These are phyloP conservation scores for Crossaster papposus DNA, from an alignment of 53 echinoderm and acorn worm species.

Conservation along the genomic window DNA sequence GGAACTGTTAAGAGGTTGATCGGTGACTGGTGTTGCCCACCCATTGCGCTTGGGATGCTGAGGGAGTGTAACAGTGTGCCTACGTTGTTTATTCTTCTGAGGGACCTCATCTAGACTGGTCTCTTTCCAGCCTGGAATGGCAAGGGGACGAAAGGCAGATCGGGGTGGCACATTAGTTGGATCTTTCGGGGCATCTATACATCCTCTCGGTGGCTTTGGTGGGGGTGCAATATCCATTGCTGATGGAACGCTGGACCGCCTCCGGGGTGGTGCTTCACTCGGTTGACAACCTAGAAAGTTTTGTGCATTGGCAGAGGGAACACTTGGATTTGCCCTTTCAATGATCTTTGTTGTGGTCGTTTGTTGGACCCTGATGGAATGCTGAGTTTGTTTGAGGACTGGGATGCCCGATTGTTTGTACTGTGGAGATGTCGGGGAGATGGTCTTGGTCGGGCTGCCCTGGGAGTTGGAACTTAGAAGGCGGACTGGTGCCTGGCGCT, in stretches of 20 bases:
- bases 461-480: conserved; percentile 48
- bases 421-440: conserved; percentile 31
- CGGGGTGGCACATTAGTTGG: conserved; percentile 51
- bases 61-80: conserved; percentile 51
- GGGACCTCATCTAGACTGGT: conserved; percentile 68
- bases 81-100: conserved; percentile 38
- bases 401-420: conserved; percentile 44
- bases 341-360: conserved; percentile 4
- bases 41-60: conserved; percentile 53
- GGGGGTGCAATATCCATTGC: conserved; percentile 54
- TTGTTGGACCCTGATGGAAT: conserved; percentile 11
- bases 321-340: not conserved
- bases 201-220: conserved; percentile 75
- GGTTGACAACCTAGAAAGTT: not conserved
- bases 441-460: conserved; percentile 42
- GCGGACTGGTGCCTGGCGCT: conserved; percentile 57
- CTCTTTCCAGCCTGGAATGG: conserved; percentile 53
- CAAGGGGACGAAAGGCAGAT: conserved; percentile 53
- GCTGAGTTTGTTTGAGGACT: conserved; percentile 34
- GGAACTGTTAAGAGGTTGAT: not conserved
- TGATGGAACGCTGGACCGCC: conserved; percentile 49
- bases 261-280: not conserved
- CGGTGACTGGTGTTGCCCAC: not conserved
- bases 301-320: not conserved
- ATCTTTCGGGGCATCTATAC: conserved; percentile 65